phyloP scores from a whole-genome alignment of 2,113 vertebrate genomes.

The Psilopsiagon aurifrons region DNA sequence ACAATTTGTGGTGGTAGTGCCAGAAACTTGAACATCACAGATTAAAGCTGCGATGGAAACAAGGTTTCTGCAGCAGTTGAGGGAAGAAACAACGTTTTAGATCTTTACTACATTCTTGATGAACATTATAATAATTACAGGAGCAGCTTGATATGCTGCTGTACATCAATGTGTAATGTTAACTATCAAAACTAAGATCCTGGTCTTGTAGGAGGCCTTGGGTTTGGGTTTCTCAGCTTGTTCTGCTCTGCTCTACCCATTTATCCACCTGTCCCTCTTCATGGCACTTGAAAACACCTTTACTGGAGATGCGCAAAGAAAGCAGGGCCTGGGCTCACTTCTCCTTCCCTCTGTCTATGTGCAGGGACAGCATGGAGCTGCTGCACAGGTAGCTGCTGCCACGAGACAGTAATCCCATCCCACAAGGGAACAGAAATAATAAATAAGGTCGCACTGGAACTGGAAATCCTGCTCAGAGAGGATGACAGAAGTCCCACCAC shows the following conservation, averaged over 20 bases:
- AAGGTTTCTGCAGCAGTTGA: background rate
- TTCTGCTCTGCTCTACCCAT: background rate
- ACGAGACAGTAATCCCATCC: rapidly evolving
- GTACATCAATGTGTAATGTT: background rate
- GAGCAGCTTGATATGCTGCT: background rate
- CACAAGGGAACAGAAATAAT: rapidly evolving
- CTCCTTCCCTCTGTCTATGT: rapidly evolving
- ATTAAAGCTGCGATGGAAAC: background rate
- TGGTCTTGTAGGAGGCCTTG: background rate
- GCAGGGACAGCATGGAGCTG: rapidly evolving
- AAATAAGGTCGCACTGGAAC: background rate
- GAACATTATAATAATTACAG: background rate
- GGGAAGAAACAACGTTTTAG: background rate
- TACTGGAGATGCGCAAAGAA: background rate
- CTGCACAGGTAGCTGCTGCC: background rate
- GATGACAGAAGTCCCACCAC: background rate
- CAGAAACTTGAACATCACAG: slow-evolving; percentile 13
- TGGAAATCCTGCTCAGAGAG: background rate
- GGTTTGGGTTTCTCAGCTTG: background rate
- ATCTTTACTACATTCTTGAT: background rate
- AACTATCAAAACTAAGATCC: background rate
- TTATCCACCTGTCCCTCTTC: background rate
- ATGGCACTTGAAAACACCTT: background rate
- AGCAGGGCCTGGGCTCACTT: rapidly evolving
- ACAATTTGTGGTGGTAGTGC: background rate